These are phyloP conservation scores for Amphipoea oculea DNA, from an alignment of 2,888 invertebrate genomes.

Conservation along the genomic window DNA sequence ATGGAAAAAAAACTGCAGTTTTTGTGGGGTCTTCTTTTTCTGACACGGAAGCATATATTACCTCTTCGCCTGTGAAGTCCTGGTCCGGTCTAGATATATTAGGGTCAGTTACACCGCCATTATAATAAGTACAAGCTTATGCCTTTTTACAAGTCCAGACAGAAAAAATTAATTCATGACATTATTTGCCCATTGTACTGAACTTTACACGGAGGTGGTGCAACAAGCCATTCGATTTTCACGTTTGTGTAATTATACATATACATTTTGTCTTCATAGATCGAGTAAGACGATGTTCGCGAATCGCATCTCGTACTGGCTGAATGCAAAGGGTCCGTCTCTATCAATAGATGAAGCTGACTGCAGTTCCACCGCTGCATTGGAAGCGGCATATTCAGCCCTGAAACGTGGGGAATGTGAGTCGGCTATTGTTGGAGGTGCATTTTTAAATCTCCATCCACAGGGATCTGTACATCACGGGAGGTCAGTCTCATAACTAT, in stretches of 20 bases:
- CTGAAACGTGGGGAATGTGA: conserved; percentile 78
- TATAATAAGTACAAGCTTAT: no score
- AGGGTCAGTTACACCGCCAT: conserved; percentile 4
- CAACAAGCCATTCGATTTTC: neutral
- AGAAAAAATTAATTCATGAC: neutral
- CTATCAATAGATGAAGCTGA: conserved; percentile 77
- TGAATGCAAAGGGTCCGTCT: conserved; percentile 82
- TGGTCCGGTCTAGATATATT: neutral
- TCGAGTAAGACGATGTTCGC: conserved; percentile 76
- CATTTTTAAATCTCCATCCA: conserved; percentile 90
- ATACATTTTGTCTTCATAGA: neutral
- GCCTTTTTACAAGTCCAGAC: neutral
- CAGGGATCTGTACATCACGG: conserved; percentile 77
- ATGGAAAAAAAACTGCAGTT: conserved; percentile 13
- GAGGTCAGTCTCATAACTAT: conserved; percentile 64
- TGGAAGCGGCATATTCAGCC: conserved; percentile 74
- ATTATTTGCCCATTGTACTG: neutral
- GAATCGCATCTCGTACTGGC: conserved; percentile 68
- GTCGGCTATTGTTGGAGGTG: conserved; percentile 91
- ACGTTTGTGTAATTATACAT: neutral
- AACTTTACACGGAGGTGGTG: neutral
- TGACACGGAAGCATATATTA: neutral
- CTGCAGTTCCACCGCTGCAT: conserved; percentile 77
- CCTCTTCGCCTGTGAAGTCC: no score
- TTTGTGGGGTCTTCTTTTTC: conserved; percentile 21